Base-by-base conservation (phyloP, 23 tunicate species). In the Pegea sp. region DNA sequence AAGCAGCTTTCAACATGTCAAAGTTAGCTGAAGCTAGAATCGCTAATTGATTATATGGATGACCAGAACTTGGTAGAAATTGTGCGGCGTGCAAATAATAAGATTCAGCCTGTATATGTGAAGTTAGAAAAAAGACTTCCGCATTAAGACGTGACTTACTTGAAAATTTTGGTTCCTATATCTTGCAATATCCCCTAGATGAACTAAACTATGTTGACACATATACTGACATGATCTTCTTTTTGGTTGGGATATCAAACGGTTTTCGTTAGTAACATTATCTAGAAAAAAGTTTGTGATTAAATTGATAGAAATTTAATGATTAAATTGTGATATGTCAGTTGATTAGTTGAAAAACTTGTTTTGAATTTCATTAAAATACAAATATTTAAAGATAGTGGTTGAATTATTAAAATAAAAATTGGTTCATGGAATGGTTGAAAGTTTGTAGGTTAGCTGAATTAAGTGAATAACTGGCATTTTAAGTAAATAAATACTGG, bases 21-120 rank as follows among this genome's bases (percentile, higher is more conserved):
- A 78, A 70, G 6, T 75, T 62, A 6, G 88, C 78, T 0, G 97
- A 66, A 7, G 97, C 88, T 5, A 87, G 53, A 42, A 87, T 87
- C 6, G 97, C 97, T 5, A 87, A 69, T 55, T 87, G 97, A 31
- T 87, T 87, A 73, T 87, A 87, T 2, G 97, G 97, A 42, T 87
- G 97, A n/a, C 97, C 97, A 42, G 62, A 66, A 50, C 88, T 75
- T 3, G 97, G 97, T 8, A 87, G 79, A n/a, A 87, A 61, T 27
- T 69, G 78, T 6, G 97, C 88, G 16, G 97, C 97, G 34, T 87
- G 73, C 3, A 80, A 75, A 65, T 87, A 87, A 33, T 75, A 87
- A 7, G 97, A 69, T 42, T 87, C 97, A 13, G 97, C 97, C 78
- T 75, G 49, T 0, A 21, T 48, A 22, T 48, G 52, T 3, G n/a